These are phyloP conservation scores for Hylia prasina DNA, from an alignment of 2,113 vertebrate species.

Conservation along the genomic window DNA sequence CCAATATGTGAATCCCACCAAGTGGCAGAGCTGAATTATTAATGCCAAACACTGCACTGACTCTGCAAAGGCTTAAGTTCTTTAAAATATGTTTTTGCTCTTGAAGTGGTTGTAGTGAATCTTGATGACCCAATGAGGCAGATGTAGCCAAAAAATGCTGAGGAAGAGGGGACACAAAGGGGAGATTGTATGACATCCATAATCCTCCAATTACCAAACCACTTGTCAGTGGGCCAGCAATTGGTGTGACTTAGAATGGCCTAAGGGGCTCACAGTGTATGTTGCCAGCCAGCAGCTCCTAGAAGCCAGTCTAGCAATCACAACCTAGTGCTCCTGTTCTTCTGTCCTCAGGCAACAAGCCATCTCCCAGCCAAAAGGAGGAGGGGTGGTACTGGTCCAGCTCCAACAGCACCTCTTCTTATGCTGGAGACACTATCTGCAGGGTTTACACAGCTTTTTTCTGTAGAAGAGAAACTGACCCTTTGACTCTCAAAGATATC, in stretches of 20 bases:
- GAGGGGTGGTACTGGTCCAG: background rate
- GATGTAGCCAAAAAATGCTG: background rate
- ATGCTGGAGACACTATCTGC: background rate
- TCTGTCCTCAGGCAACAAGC: background rate
- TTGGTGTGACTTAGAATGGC: background rate
- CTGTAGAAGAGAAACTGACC: background rate
- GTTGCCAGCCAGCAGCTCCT: background rate
- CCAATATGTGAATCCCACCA: background rate
- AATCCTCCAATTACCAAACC: background rate
- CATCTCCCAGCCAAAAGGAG: background rate
- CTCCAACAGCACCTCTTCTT: background rate
- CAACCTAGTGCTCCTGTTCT: background rate
- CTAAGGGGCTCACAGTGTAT: background rate
- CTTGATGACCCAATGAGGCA: background rate
- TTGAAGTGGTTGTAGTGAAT: background rate
- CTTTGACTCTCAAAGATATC: slow-evolving; percentile 3
- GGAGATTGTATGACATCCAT: background rate
- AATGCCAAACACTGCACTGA: background rate
- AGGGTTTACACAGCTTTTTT: background rate
- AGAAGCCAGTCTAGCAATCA: background rate
- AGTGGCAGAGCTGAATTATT: background rate
- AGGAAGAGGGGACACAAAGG: background rate
- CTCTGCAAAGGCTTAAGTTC: background rate
- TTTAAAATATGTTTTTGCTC: background rate
- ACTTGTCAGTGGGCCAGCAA: background rate